Base-by-base conservation (phyloP, 1,140 invertebrate genomes). In the Nasonia vitripennis region DNA sequence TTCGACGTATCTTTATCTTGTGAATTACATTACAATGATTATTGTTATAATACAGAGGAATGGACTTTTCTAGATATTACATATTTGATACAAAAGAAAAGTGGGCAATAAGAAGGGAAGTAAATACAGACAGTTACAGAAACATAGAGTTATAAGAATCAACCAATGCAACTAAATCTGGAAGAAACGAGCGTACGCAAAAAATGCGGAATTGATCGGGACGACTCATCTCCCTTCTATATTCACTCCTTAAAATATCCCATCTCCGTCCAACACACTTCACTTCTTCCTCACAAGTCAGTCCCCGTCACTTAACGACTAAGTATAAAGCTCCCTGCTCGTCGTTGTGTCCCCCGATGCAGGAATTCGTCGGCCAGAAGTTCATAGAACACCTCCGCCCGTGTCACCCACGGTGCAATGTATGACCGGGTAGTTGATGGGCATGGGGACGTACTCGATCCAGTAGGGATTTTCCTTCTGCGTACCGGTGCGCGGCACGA, bases 401-500 rank as follows among this genome's bases (percentile, higher is more conserved):
- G 77, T 17, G 9, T 85, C 78, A n/a, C 55, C 20, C 0, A 86
- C 81, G 12, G 81, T 7, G 41, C 79, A 89, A 75, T 88, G 87
- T 51, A 87, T 86, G 11, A 90, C 71, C 10, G 89, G 90, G 67
- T 87, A 89, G 48, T 73, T 74, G 20, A 89, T 71, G 17, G 89
- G 86, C 23, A 89, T 87, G n/a, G 88, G 71, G 17, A 90, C 86
- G 83, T 90, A 90, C 20, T 89, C 87, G 11, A 90, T 86, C 51
- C 87, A 79, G n/a, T 27, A 87, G 2, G 86, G 86, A 77, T 86
- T 80, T n/a, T 84, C 27, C 10, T 77, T 20, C 7, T 91, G 91
- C 81, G 94, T 93, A 23, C 93, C 88, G n/a, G 94, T 91, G 67
- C 95, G 91, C 0, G 97, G 97, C 12, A 97, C 94, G 92, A 98